phyloP scores from a whole-genome alignment of 2,888 invertebrate genomes.

The Aporophyla nigra region DNA sequence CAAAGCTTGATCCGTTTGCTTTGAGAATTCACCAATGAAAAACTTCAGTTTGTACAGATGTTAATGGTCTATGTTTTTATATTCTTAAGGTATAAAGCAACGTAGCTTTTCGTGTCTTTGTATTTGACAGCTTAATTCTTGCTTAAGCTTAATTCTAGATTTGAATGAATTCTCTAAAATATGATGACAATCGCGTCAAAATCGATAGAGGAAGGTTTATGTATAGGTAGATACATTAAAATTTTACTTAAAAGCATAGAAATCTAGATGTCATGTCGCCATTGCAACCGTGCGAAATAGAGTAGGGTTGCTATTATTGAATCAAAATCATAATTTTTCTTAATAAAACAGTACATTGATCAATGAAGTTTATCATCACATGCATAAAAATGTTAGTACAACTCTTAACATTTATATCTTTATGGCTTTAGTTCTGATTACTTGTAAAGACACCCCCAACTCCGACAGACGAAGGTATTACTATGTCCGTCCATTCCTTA shows the following conservation, averaged over 20 bases:
- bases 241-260: no score
- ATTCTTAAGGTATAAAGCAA: neutral
- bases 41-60: neutral
- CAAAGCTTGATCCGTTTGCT: no score
- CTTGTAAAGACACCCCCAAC: conserved; percentile 15
- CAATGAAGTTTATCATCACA: neutral
- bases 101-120: neutral
- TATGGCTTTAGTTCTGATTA: conserved; percentile 26
- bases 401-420: neutral
- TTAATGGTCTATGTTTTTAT: neutral
- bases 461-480: conserved; percentile 12
- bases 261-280: neutral
- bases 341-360: neutral
- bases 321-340: neutral
- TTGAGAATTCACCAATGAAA: no score
- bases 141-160: no score
- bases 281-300: neutral
- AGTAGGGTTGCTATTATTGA: neutral
- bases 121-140: no score
- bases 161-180: no score
- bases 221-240: no score
- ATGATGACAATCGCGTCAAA: no score
- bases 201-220: no score
- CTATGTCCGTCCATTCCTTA: conserved; percentile 6
- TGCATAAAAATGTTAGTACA: neutral